These are phyloP conservation scores for Cotesia vestalis DNA, from an alignment of 1,140 invertebrate species.

Conservation along the genomic window DNA sequence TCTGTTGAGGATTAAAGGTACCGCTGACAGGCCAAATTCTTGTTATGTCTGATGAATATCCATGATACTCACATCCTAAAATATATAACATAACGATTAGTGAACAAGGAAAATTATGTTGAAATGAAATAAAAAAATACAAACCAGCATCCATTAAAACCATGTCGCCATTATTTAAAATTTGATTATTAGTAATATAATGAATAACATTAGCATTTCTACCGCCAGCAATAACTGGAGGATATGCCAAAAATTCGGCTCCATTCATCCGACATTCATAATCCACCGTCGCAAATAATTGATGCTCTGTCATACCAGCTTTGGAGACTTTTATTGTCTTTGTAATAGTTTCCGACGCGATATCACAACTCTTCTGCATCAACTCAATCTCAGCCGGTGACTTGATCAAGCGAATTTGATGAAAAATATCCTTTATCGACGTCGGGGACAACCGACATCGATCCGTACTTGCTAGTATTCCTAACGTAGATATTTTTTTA, in stretches of 20 bases:
- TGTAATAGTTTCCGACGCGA: conserved; percentile 82
- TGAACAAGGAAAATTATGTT: too few relatives aligned
- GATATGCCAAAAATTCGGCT: conserved; percentile 91
- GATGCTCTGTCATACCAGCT: conserved; percentile 80
- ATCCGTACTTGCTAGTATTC: conserved; percentile 51
- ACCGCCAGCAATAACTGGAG: conserved; percentile 93
- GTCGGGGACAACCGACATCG: conserved; percentile 47
- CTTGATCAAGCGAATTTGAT: conserved; percentile 85
- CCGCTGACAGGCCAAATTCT: conserved; percentile 96
- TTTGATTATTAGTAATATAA: conserved; percentile 93
- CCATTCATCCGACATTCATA: conserved; percentile 86
- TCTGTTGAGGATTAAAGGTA: conserved; percentile 79
- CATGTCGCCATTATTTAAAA: conserved; percentile 78
- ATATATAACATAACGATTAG: conserved; percentile 23
- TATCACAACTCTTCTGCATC: conserved; percentile 84
- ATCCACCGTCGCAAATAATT: conserved; percentile 89
- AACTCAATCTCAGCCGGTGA: conserved; percentile 84
- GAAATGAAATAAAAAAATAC: conserved; percentile 29
- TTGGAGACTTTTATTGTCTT: conserved; percentile 79
- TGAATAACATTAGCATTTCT: conserved; percentile 94
- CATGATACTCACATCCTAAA: conserved; percentile 87
- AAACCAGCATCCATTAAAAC: conserved; percentile 94
- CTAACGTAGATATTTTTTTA: conserved; percentile 62
- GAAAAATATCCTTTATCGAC: conserved; percentile 71
- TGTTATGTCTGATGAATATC: conserved; percentile 95